Conservation (phyloP, 2,888 invertebrate species). For the Torymus auratus region DNA sequence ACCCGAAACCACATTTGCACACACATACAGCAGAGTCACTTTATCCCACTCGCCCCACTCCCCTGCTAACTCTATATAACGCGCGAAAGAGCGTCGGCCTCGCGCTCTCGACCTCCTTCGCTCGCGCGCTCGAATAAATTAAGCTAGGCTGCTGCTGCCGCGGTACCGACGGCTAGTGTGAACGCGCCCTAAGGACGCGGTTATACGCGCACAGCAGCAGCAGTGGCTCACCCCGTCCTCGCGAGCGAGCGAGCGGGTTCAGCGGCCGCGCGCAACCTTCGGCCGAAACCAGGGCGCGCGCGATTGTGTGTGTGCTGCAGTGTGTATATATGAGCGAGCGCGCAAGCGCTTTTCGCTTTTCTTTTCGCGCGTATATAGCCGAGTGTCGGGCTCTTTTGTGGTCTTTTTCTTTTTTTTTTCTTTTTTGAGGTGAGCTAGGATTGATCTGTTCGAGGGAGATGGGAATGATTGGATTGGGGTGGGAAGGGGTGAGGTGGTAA, state of each 20-base stretch:
- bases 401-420: neutral
- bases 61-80: neutral
- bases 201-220: slow-evolving; percentile 25
- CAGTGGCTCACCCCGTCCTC: slow-evolving; percentile 71
- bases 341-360: slow-evolving; percentile 18
- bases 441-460: too few species aligned
- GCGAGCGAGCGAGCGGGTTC: slow-evolving; percentile 63
- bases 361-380: neutral
- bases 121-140: slow-evolving; percentile 65
- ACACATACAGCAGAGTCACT: too few species aligned
- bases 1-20: too few species aligned
- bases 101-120: neutral
- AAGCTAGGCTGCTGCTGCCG: slow-evolving; percentile 34
- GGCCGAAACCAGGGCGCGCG: slow-evolving; percentile 65
- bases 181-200: slow-evolving; percentile 66
- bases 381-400: too few species aligned
- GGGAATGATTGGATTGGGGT: too few species aligned
- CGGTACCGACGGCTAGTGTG: slow-evolving; percentile 59
- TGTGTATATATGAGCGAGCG: neutral
- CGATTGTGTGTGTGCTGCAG: slow-evolving; percentile 12
- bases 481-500: too few species aligned
- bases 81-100: neutral
- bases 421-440: neutral
- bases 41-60: too few species aligned
- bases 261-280: slow-evolving; percentile 70